Evolutionary conservation across 2,113 vertebrate genomes (phyloP).

Genomic region (Ailuropoda melanoleuca): DNA sequence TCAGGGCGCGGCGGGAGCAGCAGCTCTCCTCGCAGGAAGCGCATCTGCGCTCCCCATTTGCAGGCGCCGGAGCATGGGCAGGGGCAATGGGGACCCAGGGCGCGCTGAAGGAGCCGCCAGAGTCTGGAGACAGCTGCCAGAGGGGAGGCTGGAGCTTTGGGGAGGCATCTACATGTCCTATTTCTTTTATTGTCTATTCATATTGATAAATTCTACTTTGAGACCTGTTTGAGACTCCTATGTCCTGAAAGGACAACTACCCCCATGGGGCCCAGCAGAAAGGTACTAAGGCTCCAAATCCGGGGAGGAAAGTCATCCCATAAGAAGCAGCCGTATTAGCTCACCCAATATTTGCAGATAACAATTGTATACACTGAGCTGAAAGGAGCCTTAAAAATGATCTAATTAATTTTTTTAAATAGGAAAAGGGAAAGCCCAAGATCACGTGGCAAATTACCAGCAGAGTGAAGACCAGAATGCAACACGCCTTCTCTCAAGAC

Average conservation of each 20-base stretch:
- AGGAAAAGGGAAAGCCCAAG: not conserved
- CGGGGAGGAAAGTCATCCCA: not conserved
- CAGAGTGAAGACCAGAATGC: not conserved
- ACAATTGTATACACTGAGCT: not conserved
- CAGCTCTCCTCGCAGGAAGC: not conserved
- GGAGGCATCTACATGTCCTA: accelerated
- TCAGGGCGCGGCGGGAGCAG: not conserved
- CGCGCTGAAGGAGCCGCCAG: accelerated
- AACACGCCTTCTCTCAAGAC: not conserved
- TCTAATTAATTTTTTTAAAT: not conserved
- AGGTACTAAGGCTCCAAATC: not conserved
- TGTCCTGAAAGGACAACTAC: not conserved
- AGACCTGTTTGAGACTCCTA: not conserved
- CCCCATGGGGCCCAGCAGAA: not conserved
- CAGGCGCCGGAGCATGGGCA: accelerated
- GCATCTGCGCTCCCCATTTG: not conserved
- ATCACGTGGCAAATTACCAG: not conserved
- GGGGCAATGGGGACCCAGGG: accelerated
- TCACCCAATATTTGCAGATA: not conserved
- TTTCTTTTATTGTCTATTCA: not conserved
- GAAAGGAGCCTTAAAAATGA: not conserved
- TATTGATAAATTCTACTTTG: not conserved
- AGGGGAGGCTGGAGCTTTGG: not conserved
- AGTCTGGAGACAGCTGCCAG: not conserved
- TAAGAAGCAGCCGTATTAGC: not conserved